These are phyloP conservation scores for Nanorana parkeri DNA, from an alignment of 2,113 vertebrate species.

Conservation along the genomic window DNA sequence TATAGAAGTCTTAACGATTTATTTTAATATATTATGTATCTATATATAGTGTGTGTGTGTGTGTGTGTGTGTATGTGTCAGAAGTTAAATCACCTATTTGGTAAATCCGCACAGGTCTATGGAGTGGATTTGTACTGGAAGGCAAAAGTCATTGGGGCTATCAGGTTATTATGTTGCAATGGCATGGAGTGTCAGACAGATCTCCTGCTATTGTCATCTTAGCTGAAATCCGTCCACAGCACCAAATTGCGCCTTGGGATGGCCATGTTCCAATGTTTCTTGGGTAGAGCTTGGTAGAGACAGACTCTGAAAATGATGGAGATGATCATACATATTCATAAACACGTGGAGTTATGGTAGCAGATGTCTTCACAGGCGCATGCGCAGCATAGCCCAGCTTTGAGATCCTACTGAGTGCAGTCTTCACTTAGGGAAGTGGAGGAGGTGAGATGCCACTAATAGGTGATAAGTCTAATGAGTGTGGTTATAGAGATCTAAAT, in stretches of 20 bases:
- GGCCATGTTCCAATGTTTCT: neutral
- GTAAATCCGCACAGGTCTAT: too few species aligned
- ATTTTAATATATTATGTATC: neutral
- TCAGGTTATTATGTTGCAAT: too few species aligned
- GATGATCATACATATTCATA: constrained; percentile 83
- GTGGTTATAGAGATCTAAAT: too few species aligned
- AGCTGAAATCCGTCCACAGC: constrained; percentile 6
- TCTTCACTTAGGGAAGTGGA: too few species aligned
- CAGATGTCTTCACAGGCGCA: constrained; percentile 59
- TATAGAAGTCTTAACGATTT: neutral
- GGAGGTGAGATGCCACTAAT: too few species aligned
- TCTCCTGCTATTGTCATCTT: neutral
- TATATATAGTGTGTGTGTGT: neutral
- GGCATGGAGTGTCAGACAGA: too few species aligned
- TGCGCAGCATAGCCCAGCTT: constrained; percentile 58
- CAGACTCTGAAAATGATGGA: constrained; percentile 55
- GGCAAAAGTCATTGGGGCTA: too few species aligned
- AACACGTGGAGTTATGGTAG: constrained; percentile 68
- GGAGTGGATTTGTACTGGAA: too few species aligned
- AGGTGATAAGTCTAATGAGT: too few species aligned
- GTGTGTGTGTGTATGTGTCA: neutral
- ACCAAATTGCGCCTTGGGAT: neutral
- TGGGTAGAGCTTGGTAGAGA: neutral
- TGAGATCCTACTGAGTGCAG: too few species aligned
- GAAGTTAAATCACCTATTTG: too few species aligned